These are phyloP conservation scores for Eonycteris spelaea DNA, from an alignment of 2,113 vertebrate species.

Conservation along the genomic window DNA sequence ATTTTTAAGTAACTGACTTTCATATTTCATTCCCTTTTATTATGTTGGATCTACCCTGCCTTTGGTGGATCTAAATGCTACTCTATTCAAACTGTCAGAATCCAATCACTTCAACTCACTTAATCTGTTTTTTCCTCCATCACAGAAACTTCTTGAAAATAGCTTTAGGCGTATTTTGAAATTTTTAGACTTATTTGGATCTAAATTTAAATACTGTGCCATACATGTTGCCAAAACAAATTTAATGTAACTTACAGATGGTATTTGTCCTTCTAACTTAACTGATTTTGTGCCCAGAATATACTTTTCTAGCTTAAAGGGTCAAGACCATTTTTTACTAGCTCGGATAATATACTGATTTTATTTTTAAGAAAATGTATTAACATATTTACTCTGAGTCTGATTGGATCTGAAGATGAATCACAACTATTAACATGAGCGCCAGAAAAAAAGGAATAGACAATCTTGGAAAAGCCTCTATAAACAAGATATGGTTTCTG, in stretches of 20 bases:
- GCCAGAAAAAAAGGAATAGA: not conserved
- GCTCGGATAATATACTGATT: constrained; percentile 21
- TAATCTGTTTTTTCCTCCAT: constrained; percentile 12
- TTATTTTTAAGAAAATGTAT: constrained; percentile 54
- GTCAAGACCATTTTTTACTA: constrained; percentile 63
- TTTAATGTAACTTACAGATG: constrained; percentile 35
- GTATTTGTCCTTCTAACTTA: constrained; percentile 52
- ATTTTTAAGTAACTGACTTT: constrained; percentile 11
- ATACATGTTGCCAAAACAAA: constrained; percentile 53
- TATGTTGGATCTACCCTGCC: not conserved
- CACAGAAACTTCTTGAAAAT: not conserved
- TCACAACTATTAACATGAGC: constrained; percentile 49
- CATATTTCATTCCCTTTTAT: not conserved
- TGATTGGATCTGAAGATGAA: constrained; percentile 62
- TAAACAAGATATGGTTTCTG: constrained; percentile 31
- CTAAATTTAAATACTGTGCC: constrained; percentile 26
- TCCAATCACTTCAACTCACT: not conserved
- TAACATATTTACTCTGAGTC: constrained; percentile 37
- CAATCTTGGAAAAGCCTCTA: not conserved
- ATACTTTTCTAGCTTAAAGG: constrained; percentile 62
- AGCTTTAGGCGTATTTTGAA: constrained; percentile 29
- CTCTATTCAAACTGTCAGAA: not conserved
- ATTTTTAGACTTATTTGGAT: not conserved
- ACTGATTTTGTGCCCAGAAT: constrained; percentile 25
- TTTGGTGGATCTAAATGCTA: not conserved